Evolutionary conservation across 2,888 invertebrate species (phyloP), one percentile per base, ranked within the genome.

Genomic region (Bembecia ichneumoniformis): DNA sequence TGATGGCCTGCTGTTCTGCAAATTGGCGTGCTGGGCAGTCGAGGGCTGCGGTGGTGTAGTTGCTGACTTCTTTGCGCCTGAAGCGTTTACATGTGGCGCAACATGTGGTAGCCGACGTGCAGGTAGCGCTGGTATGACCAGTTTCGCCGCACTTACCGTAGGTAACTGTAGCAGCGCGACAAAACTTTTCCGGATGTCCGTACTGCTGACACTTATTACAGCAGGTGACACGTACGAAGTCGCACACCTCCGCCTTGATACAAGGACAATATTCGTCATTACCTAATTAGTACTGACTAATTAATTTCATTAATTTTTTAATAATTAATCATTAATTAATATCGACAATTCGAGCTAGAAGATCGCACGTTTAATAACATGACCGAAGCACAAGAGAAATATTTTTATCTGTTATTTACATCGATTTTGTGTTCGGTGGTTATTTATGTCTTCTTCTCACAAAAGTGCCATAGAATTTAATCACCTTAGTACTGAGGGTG

Each of bases 31-130:
- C 5, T 1, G 36, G 36, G 11, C 36, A 36, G 36, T 11, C 7
- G 11, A 13, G 13, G 1, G 36, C 3, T 3, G 40, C 48, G 0
- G 56, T 56, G 1, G 5, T 0, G 34, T 52, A 52, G 0, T 15
- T 34, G 1, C 3, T 0, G 0, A 51, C 49, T 1, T 49, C 52
- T 1, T n/a, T 10, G 0, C 48, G 46, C 4, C 46, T 47, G n/a
- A 56, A 55, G 0, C 47, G 35, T 1, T 14, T 35, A 46, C 54
- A 55, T 0, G 57, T 57, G 1, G 55, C 57, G 48, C 57, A 57
- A 3, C 43, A 40, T 2, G 3, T 9, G 1, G 17, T 3, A 5
- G 4, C 35, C 0, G 49, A 35, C 28, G 11, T 14, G 40, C 54
- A 55, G 1, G 14, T 47, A 0, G 11, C 14, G 0, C 5, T 3